Base-by-base conservation (phyloP, 2,113 vertebrate species). In the Spheniscus mendiculus region DNA sequence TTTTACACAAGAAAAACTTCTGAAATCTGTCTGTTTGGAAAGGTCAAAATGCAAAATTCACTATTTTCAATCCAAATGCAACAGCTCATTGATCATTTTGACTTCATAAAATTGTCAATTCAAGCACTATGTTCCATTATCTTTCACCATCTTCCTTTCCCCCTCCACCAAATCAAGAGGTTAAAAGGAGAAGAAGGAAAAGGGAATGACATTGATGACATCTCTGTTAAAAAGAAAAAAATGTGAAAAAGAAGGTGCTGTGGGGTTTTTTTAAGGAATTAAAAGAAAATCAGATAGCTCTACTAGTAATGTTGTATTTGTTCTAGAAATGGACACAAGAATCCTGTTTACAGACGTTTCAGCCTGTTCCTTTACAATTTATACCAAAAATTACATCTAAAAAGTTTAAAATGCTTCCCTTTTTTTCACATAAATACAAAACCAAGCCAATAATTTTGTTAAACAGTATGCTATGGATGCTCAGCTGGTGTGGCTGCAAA, bases 211-310 rank as follows among this genome's bases (percentile, higher is more conserved):
- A 55, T 4, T 26, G 17, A 67, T 70, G 4, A 11, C 4, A 45
- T 15, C 4, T 58, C 22, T 30, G 2, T 44, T 26, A 36, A 82
- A 53, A 90, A 36, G 1, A 25, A 42, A 25, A 55, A 7, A 6
- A 7, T 42, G 3, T 22, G 8, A 20, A 12, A 49, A 34, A 29
- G 0, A 17, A 8, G 0, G 1, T 34, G 4, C 0, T 45, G 4
- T n/a, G 16, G 4, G 27, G 7, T 14, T 15, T 53, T 34, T 65
- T 65, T 66, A 45, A 56, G 11, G 4, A 30, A 5, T 50, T 42
- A 62, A n/a, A 79, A 8, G 5, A 66, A 74, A 70, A 49, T 20
- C 22, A 63, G 6, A 29, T 3, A 59, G 2, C 3, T 83, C n/a
- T n/a, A n/a, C n/a, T n/a, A n/a, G n/a, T n/a, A n/a, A n/a, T n/a